Conservation (phyloP, 2,888 invertebrate species). For the Nemapogon koenigi region DNA sequence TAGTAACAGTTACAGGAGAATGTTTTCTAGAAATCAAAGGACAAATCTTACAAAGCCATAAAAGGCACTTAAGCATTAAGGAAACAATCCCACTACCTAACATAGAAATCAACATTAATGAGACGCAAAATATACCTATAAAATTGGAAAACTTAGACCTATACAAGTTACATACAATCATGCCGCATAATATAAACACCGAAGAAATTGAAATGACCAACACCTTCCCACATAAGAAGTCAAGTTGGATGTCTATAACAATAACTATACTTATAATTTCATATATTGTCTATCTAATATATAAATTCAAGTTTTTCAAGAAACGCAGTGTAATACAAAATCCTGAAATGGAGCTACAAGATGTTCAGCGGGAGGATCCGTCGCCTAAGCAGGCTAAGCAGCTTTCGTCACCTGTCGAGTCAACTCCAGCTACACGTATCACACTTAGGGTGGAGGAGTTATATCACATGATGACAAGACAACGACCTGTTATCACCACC, state of each 20-base stretch:
- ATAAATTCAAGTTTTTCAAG: not conserved
- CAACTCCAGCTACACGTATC: not conserved
- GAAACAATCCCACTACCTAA: slow-evolving; percentile 2
- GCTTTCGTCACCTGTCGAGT: not conserved
- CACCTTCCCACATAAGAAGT: not conserved
- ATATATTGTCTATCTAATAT: not conserved
- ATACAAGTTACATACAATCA: not conserved
- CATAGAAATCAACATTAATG: not conserved
- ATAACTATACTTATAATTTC: not conserved
- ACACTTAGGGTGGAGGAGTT: slow-evolving; percentile 5
- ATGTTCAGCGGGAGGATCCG: not conserved
- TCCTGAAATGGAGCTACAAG: not conserved
- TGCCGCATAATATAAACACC: too few species aligned
- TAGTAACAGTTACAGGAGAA: not conserved
- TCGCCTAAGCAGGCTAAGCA: not conserved
- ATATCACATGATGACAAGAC: too few species aligned
- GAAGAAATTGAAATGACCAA: not conserved
- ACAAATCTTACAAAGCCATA: not conserved
- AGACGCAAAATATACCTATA: not conserved
- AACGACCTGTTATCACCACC: too few species aligned
- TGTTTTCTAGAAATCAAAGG: slow-evolving; percentile 1
- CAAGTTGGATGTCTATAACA: not conserved
- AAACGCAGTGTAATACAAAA: not conserved
- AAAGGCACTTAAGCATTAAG: not conserved
- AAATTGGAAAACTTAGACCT: slow-evolving; percentile 1